Base-by-base conservation (phyloP, 2,888 invertebrate genomes). In the Ariolimax columbianus region DNA sequence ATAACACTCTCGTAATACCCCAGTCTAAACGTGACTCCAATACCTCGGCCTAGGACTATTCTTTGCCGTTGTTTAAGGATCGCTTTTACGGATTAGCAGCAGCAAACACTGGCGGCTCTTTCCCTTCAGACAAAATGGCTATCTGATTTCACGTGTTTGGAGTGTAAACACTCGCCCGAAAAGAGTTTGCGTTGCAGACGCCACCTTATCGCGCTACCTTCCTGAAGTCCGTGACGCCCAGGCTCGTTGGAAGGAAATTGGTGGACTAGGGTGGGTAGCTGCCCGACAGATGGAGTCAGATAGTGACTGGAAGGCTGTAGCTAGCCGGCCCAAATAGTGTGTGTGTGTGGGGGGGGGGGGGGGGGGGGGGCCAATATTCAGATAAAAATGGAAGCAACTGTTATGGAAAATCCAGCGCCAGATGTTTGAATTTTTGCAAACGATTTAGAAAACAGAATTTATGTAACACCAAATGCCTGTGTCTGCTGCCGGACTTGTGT, bases 81-180 rank as follows among this genome's bases (percentile, higher is more conserved):
- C 72, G 11, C 75, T 75, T 75, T 47, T 30, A 51, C 47, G 75
- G 75, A 75, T 75, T 75, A 75, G 36, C 75, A 33, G 19, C n/a
- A n/a, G 47, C 75, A 75, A 75, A 75, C 75, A 75, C n/a, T 6
- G 40, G 51, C 75, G 36, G 47, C 75, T 47, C 51, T 51, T 51
- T 40, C 79, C 38, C 38, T 66, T 26, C 9, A 43, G 26, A 63
- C 43, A 38, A 66, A 79, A 68, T 43, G 66, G 79, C 68, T 66
- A 79, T 79, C 79, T 79, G 79, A 66, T 79, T 79, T 43, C 79
- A 38, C 14, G 66, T 68, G 66, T 68, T 40, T 66, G 79, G 3
- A 43, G 38, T 43, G 43, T 63, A 66, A 36, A 66, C 79, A 66
- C 63, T 66, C 43, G 43, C 17, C 30, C 9, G 30, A 26, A 1